Percentiles rank a stretch among this genome's conserved stretches.
Evolutionary conservation across 2,797 vertebrate species (phyloP).

Genomic region (Pempheris klunzingeri): DNA sequence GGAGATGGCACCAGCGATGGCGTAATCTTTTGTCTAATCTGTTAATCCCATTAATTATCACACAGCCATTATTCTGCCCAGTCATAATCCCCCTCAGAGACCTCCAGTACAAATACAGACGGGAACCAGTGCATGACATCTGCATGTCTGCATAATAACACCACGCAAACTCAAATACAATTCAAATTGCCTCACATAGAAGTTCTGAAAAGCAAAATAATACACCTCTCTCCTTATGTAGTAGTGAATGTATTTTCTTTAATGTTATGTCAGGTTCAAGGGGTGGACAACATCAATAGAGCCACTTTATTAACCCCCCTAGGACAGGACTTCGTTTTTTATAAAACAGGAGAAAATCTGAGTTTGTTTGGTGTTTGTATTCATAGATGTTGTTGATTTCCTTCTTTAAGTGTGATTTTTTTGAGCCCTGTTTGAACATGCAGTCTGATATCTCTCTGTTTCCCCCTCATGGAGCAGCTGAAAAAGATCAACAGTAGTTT

Average conservation of each 20-base stretch:
- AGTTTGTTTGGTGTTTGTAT: background rate
- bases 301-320: background rate
- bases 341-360: background rate
- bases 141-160: conserved; percentile 14
- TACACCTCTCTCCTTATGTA: background rate
- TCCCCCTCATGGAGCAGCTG: background rate
- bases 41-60: conserved; percentile 78
- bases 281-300: background rate
- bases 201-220: background rate
- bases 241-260: background rate
- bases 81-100: conserved; percentile 57
- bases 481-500: background rate
- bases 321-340: background rate
- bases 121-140: background rate
- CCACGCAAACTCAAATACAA: background rate
- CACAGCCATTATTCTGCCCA: conserved; percentile 65
- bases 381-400: background rate
- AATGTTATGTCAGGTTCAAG: background rate
- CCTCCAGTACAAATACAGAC: conserved; percentile 35
- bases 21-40: conserved; percentile 71
- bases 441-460: background rate
- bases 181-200: background rate
- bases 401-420: background rate
- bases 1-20: conserved; percentile 24
- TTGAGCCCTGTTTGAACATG: background rate